Conservation (phyloP, 1,140 invertebrate species). For the Drosophila sucinea region DNA sequence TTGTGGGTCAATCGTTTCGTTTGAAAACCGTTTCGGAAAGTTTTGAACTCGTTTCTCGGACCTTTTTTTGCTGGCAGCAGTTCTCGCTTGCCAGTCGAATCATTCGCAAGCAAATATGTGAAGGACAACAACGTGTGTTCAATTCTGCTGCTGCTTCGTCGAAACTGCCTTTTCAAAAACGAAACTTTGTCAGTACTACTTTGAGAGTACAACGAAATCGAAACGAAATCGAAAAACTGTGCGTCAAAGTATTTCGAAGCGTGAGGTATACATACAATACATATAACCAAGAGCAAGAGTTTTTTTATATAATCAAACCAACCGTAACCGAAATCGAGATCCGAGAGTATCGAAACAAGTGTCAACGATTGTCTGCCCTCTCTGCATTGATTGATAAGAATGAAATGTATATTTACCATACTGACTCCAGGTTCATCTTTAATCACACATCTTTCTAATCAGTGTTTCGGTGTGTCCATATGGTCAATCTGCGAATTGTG, state of each 20-base stretch:
- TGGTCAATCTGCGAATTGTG: background rate
- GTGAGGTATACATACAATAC: constrained; percentile 60
- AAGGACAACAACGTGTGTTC: constrained; percentile 74
- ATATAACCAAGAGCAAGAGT: background rate
- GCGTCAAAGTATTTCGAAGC: constrained; percentile 74
- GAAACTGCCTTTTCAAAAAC: background rate
- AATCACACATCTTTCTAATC: background rate
- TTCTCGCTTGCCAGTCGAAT: constrained; percentile 64
- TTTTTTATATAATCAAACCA: background rate
- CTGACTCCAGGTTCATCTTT: constrained; percentile 1
- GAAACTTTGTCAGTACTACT: background rate
- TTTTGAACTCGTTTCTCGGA: constrained; percentile 76
- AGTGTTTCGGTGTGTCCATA: constrained; percentile 2
- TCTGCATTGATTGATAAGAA: background rate
- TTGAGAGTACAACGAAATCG: background rate
- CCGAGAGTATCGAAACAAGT: background rate
- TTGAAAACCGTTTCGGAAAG: constrained; percentile 53
- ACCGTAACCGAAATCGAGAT: constrained; percentile 35
- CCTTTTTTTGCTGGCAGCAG: constrained; percentile 31
- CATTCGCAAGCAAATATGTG: constrained; percentile 78
- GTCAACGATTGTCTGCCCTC: too few species aligned
- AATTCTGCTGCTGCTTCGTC: constrained; percentile 32
- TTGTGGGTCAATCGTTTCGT: constrained; percentile 73
- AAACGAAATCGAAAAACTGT: constrained; percentile 47
- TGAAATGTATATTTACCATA: too few species aligned